Conservation (phyloP, 1,140 invertebrate genomes). For the Macrosteles quadrilineatus region DNA sequence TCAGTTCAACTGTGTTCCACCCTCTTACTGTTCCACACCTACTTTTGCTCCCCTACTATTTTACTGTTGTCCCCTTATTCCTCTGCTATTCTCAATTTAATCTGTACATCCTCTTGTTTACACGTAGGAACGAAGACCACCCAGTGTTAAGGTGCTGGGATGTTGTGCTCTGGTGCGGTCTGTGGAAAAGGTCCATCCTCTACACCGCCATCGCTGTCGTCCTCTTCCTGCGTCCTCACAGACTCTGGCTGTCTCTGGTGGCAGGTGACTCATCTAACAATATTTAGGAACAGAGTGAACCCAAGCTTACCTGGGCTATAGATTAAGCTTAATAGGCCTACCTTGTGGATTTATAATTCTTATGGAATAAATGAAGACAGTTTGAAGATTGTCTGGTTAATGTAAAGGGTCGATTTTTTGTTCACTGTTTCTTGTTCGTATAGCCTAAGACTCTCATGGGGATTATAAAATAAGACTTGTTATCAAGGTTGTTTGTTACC, state of each 20-base stretch:
- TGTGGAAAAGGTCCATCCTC: slow-evolving; percentile 56
- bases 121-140: slow-evolving; percentile 51
- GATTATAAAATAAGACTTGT: too few relatives aligned
- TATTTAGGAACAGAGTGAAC: background rate
- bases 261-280: slow-evolving; percentile 45
- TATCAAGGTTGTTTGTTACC: too few relatives aligned
- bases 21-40: too few relatives aligned
- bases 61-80: too few relatives aligned
- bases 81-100: too few relatives aligned
- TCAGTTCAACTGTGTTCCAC: too few relatives aligned
- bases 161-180: slow-evolving; percentile 50
- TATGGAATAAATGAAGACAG: background rate
- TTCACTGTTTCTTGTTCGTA: background rate
- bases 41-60: too few relatives aligned
- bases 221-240: slow-evolving; percentile 55
- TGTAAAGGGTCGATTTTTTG: background rate
- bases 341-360: background rate
- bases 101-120: too few relatives aligned
- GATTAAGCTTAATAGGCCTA: background rate
- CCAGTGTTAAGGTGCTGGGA: slow-evolving; percentile 52
- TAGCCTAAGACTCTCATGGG: too few relatives aligned
- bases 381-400: background rate
- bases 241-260: slow-evolving; percentile 53
- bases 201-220: slow-evolving; percentile 53
- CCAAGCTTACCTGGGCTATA: background rate